Base-by-base conservation (phyloP, 2,888 invertebrate genomes). In the Acrobasis repandana region DNA sequence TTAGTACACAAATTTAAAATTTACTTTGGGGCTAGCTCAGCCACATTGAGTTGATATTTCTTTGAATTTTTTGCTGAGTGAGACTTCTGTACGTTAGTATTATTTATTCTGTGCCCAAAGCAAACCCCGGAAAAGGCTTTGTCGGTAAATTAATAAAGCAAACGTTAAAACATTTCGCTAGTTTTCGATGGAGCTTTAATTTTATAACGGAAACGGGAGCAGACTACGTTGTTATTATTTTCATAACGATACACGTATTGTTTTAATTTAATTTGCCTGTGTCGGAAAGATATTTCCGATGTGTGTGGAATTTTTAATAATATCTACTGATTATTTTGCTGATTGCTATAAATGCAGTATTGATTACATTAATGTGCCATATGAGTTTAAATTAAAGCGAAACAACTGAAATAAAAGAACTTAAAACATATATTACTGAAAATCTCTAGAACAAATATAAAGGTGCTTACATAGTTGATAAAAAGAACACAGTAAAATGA, bases 131-230 rank as follows among this genome's bases (percentile, higher is more conserved):
- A 14, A 18, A 48, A 18, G 33, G 36, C 49, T 58, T 58, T 48
- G 36, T 11, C 38, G 28, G 33, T 54, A 54, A 43, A 54, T 58
- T 58, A 54, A 56, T 58, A 65, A 66, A 63, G 57, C 66, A 58
- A 60, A 58, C 63, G 62, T 58, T 71, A 71, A 70, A n/a, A 71
- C 64, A 65, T 73, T 71, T 67, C 58, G 70, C 66, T 63, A 66
- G 67, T 63, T 71, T 73, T 68, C 69, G 63, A 70, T 67, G 62
- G 65, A 64, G 58, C 64, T 72, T 67, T 73, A 74, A 72, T 71
- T 74, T 70, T 71, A 68, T 64, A 58, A 56, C 47, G 67, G 67
- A 71, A 70, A 61, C 65, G 65, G 67, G 68, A 66, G 57, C 64
- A 61, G 64, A 59, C 65, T 62, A 56, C 60, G 58, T 18, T 15